Percentiles rank a stretch among this genome's conserved stretches.
phyloP scores from a whole-genome alignment of 1,140 invertebrate genomes.

The Chelonus insularis region DNA sequence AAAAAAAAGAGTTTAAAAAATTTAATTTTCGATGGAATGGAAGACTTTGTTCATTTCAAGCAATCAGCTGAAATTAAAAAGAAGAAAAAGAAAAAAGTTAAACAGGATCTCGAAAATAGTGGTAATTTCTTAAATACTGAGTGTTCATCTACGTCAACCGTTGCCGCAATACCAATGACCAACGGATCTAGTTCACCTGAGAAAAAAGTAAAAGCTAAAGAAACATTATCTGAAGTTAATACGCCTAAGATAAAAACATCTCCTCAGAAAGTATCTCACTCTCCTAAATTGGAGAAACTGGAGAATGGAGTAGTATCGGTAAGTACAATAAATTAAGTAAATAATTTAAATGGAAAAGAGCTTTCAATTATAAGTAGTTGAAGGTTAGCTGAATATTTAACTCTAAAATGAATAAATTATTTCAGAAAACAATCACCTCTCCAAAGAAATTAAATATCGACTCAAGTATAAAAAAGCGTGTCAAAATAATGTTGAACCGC shows the following conservation, averaged over 20 bases:
- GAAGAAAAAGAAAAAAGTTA: slow-evolving; percentile 23
- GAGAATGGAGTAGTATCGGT: too few relatives aligned
- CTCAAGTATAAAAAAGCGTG: slow-evolving; percentile 53
- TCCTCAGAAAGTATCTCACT: too few relatives aligned
- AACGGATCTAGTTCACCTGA: background rate
- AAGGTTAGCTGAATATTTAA: too few relatives aligned
- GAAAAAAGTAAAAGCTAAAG: background rate
- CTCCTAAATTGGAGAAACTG: too few relatives aligned
- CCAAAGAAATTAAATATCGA: slow-evolving; percentile 23
- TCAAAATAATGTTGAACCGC: slow-evolving; percentile 69
- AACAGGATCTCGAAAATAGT: slow-evolving; percentile 19
- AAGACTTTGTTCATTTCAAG: slow-evolving; percentile 14
- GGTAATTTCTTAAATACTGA: slow-evolving; percentile 33
- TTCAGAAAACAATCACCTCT: too few relatives aligned
- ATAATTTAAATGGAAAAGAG: too few relatives aligned
- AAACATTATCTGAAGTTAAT: background rate
- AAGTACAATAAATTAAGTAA: too few relatives aligned
- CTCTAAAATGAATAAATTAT: too few relatives aligned
- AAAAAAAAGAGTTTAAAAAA: slow-evolving; percentile 14
- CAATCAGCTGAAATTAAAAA: background rate
- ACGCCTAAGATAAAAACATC: too few relatives aligned
- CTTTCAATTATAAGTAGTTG: too few relatives aligned
- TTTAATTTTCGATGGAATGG: slow-evolving; percentile 23
- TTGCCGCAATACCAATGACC: slow-evolving; percentile 5
- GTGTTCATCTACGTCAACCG: background rate